Evolutionary conservation across 2,113 vertebrate species (phyloP).

Genomic region (Xyrauchen texanus): DNA sequence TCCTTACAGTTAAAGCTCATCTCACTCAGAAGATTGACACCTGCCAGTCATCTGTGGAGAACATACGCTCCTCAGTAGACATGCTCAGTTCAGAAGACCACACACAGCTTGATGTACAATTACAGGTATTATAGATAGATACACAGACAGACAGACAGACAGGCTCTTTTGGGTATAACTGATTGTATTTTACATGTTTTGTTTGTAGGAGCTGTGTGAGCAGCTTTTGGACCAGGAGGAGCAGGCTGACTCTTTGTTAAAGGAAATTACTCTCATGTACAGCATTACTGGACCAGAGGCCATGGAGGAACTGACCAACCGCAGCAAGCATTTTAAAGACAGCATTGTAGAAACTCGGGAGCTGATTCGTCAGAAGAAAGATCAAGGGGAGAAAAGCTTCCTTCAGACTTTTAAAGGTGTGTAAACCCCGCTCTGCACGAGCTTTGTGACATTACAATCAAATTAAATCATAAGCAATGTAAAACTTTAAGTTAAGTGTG

Average conservation of each 20-base stretch:
- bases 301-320: conserved; percentile 79
- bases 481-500: not conserved
- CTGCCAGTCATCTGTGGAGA: conserved; percentile 61
- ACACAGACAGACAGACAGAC: not conserved
- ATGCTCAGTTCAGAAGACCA: conserved; percentile 47
- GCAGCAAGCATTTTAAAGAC: conserved; percentile 65
- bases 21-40: conserved; percentile 66
- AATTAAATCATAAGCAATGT: too few relatives aligned
- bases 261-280: conserved; percentile 78
- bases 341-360: conserved; percentile 76
- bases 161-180: not conserved
- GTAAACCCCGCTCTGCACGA: not conserved
- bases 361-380: conserved; percentile 84
- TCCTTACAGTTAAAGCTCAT: conserved; percentile 70
- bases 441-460: too few relatives aligned
- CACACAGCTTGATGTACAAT: conserved; percentile 50
- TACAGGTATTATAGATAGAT: conserved; percentile 61
- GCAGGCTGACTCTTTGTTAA: conserved; percentile 77
- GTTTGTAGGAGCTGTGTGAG: conserved; percentile 79
- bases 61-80: conserved; percentile 61
- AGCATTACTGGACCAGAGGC: conserved; percentile 76
- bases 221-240: conserved; percentile 83
- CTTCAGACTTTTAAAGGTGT: conserved; percentile 78
- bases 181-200: conserved; percentile 4
- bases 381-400: conserved; percentile 82